Conservation (phyloP, 2,113 vertebrate species). For the Poecile atricapillus region DNA sequence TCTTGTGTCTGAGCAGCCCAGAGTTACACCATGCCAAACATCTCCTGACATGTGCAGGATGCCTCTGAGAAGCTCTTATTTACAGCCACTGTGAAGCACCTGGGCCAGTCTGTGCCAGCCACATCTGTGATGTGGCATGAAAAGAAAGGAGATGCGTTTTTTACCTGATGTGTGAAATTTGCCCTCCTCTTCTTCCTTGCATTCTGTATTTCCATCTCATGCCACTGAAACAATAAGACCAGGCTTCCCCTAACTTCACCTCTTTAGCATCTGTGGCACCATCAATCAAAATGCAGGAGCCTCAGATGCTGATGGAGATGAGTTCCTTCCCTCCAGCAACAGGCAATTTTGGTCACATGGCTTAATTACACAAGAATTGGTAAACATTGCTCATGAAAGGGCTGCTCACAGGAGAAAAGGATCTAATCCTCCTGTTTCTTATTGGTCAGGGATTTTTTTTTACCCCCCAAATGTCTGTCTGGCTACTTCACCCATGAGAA, state of each 20-base stretch:
- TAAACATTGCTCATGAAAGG: background rate
- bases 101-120: background rate
- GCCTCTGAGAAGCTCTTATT: background rate
- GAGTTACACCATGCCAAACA: accelerated
- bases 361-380: background rate
- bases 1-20: background rate
- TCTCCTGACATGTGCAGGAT: background rate
- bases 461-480: accelerated
- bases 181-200: background rate
- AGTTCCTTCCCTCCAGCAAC: background rate
- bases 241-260: background rate
- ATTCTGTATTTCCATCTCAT: background rate
- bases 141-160: background rate
- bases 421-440: background rate
- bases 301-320: background rate
- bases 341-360: background rate
- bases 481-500: background rate
- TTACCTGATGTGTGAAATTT: background rate
- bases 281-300: background rate
- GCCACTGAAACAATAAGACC: background rate
- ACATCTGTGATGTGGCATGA: background rate
- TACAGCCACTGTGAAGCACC: background rate
- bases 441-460: background rate
- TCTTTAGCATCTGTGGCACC: background rate
- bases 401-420: background rate